Evolutionary conservation across 1,140 invertebrate genomes (phyloP).

Genomic region (Calliphora vicina): DNA sequence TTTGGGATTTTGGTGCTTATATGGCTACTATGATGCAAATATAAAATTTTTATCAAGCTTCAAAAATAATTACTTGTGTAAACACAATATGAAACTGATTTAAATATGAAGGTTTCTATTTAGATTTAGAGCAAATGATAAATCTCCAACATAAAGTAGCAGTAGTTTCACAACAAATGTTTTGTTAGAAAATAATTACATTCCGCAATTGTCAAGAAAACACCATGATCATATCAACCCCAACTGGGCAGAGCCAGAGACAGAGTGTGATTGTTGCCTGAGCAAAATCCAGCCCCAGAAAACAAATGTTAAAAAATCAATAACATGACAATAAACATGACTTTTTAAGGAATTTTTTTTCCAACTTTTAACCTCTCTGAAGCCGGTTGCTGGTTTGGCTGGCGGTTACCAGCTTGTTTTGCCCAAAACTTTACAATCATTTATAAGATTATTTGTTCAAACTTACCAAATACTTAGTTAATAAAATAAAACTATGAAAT

Average conservation of each 20-base stretch:
- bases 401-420: background rate
- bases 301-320: background rate
- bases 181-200: background rate
- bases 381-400: too few species aligned
- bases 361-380: background rate
- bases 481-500: background rate
- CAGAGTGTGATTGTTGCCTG: too few species aligned
- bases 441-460: background rate
- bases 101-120: background rate
- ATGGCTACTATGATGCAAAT: too few species aligned
- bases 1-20: too few species aligned
- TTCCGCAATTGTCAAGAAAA: background rate
- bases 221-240: background rate
- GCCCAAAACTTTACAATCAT: background rate
- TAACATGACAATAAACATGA: background rate
- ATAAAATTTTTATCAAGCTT: too few species aligned
- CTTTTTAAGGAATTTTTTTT: constrained; percentile 8
- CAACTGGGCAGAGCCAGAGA: background rate
- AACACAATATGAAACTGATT: too few species aligned
- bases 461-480: background rate
- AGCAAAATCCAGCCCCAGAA: background rate
- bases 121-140: background rate
- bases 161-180: background rate
- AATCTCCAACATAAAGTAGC: too few species aligned
- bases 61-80: too few species aligned